These are phyloP conservation scores for Aproaerema taeniolella DNA, from an alignment of 2,888 invertebrate species.

Conservation along the genomic window DNA sequence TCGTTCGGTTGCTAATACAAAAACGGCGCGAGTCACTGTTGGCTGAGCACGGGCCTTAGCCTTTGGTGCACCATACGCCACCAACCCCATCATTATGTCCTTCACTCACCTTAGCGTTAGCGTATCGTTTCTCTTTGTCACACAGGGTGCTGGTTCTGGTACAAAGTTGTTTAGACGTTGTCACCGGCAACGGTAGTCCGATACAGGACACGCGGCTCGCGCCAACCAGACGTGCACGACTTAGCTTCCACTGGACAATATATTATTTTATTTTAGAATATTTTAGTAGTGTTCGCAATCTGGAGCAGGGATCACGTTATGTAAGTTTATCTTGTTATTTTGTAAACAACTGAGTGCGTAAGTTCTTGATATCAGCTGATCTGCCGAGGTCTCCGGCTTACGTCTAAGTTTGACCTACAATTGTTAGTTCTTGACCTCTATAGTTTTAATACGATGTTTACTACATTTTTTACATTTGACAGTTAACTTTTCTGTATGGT, in stretches of 20 bases:
- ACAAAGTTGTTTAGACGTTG: slow-evolving; percentile 69
- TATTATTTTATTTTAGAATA: slow-evolving; percentile 27
- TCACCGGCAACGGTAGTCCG: slow-evolving; percentile 64
- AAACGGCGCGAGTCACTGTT: slow-evolving; percentile 60
- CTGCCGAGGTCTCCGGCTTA: slow-evolving; percentile 5
- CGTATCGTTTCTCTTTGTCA: slow-evolving; percentile 43
- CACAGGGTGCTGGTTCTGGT: slow-evolving; percentile 54
- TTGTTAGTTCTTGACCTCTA: slow-evolving; percentile 28
- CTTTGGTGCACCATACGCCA: slow-evolving; percentile 45
- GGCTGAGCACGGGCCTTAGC: slow-evolving; percentile 58
- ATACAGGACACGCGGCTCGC: slow-evolving; percentile 54
- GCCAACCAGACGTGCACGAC: slow-evolving; percentile 45
- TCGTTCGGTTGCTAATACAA: slow-evolving; percentile 46
- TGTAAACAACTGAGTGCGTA: slow-evolving; percentile 1
- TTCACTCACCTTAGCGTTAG: slow-evolving; percentile 30
- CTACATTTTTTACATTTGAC: not conserved
- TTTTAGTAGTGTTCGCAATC: slow-evolving; percentile 1
- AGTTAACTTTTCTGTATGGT: too few species aligned
- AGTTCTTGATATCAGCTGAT: slow-evolving; percentile 17
- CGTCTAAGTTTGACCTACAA: slow-evolving; percentile 28
- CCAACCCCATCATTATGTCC: slow-evolving; percentile 51
- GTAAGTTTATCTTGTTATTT: slow-evolving; percentile 16
- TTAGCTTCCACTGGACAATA: slow-evolving; percentile 50
- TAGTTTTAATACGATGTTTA: slow-evolving; percentile 6
- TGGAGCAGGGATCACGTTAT: slow-evolving; percentile 13